Percentiles rank a stretch among this genome's conserved stretches.
Evolutionary conservation across 2,888 invertebrate genomes (phyloP).

Genomic region (Diadegma fenestrale): DNA sequence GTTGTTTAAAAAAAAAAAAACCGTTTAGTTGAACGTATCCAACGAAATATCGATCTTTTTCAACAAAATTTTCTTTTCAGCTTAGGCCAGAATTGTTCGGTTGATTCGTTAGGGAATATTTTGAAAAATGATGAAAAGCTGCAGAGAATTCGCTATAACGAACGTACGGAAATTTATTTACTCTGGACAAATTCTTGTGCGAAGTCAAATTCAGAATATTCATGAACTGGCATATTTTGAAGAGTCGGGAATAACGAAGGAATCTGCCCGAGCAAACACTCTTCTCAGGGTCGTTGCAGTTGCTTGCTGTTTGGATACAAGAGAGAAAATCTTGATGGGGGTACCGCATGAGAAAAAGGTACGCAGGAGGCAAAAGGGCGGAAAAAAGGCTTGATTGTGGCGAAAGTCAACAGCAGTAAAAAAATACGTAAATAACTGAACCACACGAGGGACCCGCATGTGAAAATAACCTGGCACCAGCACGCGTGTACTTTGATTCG

Average conservation of each 20-base stretch:
- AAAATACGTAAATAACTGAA: constrained; percentile 57
- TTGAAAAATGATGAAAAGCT: background rate
- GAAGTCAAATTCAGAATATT: background rate
- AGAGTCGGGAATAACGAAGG: background rate
- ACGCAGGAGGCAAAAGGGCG: constrained; percentile 5
- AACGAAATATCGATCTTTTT: no score
- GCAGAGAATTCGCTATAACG: background rate
- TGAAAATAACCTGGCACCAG: constrained; percentile 63
- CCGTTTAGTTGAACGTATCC: no score
- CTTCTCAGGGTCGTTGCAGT: constrained; percentile 42
- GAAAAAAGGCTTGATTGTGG: constrained; percentile 40
- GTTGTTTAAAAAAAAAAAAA: no score
- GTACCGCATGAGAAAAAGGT: background rate
- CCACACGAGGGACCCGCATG: constrained; percentile 55
- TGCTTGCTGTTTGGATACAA: constrained; percentile 20
- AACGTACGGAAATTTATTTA: background rate
- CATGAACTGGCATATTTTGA: background rate
- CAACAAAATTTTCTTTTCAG: no score
- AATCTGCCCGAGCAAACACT: constrained; percentile 28
- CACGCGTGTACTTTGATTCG: constrained; percentile 53
- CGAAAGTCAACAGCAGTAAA: constrained; percentile 61
- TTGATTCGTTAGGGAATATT: background rate
- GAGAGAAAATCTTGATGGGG: constrained; percentile 32
- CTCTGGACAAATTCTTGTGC: background rate
- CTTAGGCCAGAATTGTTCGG: background rate